Conservation (phyloP, 2,797 vertebrate genomes). For the Potorous gilbertii region DNA sequence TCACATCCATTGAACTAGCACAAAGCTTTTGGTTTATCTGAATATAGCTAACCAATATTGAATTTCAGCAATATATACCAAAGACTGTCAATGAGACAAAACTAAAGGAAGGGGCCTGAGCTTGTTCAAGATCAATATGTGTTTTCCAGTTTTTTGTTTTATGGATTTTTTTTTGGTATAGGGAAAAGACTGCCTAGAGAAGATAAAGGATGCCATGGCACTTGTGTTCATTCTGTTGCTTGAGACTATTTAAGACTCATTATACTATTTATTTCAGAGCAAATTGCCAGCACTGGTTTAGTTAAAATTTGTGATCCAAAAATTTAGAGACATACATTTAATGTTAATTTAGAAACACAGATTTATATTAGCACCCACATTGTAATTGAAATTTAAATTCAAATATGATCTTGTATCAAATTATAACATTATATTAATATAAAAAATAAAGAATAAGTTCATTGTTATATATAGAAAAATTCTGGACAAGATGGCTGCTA, state of each 20-base stretch:
- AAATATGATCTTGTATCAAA: neutral
- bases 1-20: neutral
- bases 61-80: neutral
- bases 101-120: neutral
- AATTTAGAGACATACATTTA: neutral
- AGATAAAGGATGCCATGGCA: neutral
- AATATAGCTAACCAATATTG: neutral
- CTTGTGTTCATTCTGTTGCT: neutral
- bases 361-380: neutral
- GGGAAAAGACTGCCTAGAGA: neutral
- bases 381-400: neutral
- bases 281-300: neutral
- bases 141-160: neutral
- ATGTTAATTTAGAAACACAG: neutral
- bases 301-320: neutral
- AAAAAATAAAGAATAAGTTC: neutral
- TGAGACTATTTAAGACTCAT: neutral
- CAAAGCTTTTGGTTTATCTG: neutral
- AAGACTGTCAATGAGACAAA: neutral
- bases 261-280: neutral
- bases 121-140: neutral
- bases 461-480: neutral
- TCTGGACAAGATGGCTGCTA: neutral
- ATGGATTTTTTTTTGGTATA: neutral
- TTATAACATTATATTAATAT: neutral